Evolutionary conservation across 2,113 vertebrate species (phyloP).

Genomic region (Strigops habroptila): DNA sequence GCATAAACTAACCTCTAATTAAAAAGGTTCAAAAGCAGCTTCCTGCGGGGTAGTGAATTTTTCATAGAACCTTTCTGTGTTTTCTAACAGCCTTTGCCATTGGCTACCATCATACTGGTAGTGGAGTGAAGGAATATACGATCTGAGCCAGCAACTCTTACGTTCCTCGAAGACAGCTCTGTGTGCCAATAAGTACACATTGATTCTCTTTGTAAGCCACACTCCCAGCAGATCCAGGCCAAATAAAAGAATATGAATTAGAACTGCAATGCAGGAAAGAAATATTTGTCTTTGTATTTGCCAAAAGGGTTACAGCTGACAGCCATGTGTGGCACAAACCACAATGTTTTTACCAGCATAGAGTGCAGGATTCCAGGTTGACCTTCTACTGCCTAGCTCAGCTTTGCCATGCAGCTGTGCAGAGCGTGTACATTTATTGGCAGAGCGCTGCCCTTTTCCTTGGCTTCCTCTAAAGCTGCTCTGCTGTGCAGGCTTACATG

Average conservation of each 20-base stretch:
- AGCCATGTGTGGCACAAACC: neutral
- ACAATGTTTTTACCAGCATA: neutral
- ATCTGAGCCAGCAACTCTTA: neutral
- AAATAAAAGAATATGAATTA: neutral
- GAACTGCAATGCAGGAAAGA: neutral
- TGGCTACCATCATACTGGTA: neutral
- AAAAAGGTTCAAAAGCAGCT: slow-evolving; percentile 36
- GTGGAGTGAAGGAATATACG: neutral
- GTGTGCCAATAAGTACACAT: neutral
- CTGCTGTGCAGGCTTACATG: neutral
- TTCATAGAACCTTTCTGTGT: neutral
- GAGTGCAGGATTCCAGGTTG: neutral
- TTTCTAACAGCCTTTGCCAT: slow-evolving; percentile 11
- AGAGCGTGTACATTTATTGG: neutral
- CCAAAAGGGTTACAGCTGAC: neutral
- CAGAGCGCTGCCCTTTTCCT: neutral
- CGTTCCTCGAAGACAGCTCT: slow-evolving; percentile 25
- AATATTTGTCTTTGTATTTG: neutral
- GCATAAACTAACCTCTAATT: slow-evolving; percentile 45
- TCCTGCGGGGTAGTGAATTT: neutral
- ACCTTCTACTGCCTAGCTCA: neutral
- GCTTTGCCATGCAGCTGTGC: neutral
- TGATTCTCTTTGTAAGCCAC: neutral
- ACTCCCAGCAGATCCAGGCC: neutral
- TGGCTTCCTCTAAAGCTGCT: neutral